These are phyloP conservation scores for Scaptomyza cyrtandrae DNA, from an alignment of 2,888 invertebrate genomes.

Conservation along the genomic window DNA sequence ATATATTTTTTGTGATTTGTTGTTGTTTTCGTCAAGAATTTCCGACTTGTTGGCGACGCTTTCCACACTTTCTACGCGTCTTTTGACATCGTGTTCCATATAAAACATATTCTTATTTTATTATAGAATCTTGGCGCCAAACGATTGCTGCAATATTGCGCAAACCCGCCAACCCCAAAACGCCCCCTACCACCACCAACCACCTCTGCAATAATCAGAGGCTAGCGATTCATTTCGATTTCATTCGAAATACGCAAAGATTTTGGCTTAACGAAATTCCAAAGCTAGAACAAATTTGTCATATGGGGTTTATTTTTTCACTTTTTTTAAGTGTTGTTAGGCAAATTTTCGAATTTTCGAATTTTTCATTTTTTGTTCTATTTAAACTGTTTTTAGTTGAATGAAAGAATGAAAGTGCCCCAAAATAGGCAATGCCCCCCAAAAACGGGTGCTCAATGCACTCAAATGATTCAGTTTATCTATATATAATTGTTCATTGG, in stretches of 20 bases:
- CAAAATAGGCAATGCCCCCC: slow-evolving; percentile 71
- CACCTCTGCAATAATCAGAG: slow-evolving; percentile 18
- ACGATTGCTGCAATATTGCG: slow-evolving; percentile 61
- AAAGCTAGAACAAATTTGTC: slow-evolving; percentile 38
- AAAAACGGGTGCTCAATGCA: slow-evolving; percentile 15
- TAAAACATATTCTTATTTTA: slow-evolving; percentile 39
- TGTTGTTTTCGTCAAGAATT: slow-evolving; percentile 58
- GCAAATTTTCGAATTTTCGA: slow-evolving; percentile 23
- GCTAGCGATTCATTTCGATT: slow-evolving; percentile 58
- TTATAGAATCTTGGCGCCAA: slow-evolving; percentile 76
- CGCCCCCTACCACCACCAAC: neutral
- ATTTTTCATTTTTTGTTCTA: slow-evolving; percentile 12
- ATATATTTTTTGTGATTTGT: slow-evolving; percentile 31
- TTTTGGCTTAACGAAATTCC: slow-evolving; percentile 48
- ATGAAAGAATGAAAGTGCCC: slow-evolving; percentile 53
- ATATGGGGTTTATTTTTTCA: slow-evolving; percentile 1
- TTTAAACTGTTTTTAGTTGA: slow-evolving; percentile 18
- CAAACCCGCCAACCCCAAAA: slow-evolving; percentile 13
- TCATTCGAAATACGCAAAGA: slow-evolving; percentile 49
- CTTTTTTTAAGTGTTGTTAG: slow-evolving; percentile 6
- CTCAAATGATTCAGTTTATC: slow-evolving; percentile 43
- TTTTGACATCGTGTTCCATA: slow-evolving; percentile 64
- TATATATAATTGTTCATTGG: slow-evolving; percentile 7
- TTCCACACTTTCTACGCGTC: slow-evolving; percentile 62
- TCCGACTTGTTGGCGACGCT: slow-evolving; percentile 63